Base-by-base conservation (phyloP, 2,888 invertebrate species). In the Polyploca ridens region DNA sequence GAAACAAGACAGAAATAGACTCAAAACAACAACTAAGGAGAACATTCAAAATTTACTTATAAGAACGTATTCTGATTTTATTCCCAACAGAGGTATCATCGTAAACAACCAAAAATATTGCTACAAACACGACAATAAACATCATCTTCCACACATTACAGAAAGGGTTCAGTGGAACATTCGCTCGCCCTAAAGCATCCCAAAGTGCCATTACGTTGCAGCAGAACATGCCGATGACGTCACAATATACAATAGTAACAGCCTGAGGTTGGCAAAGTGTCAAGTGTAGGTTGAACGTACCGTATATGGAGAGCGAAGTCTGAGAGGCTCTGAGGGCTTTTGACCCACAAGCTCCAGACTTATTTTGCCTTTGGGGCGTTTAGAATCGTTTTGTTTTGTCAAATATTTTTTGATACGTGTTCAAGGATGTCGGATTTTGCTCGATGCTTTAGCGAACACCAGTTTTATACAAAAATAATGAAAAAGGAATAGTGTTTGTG, bases 181-280 rank as follows among this genome's bases (percentile, higher is more conserved):
- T 54, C 7, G 16, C 41, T 62, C 62, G 67, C 70, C 60, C 62
- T 68, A 62, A 65, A 60, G 35, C 60, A 5, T 60, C 33, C n/a
- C n/a, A 38, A 14, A 46, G 62, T 46, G 27, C 44, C 62, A 35
- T 38, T 14, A 33, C 33, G 27, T 58, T 33, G 41, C 13, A 58
- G 41, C 44, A 11, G 35, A 58, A 38, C 58, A 58, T 54, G 54
- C 46, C 44, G 62, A 44, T 14, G 10, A 41, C 38, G 71, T 71
- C 44, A 62, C 19, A 46, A 62, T 65, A 62, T 62, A 46, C 46
- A n/a, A 46, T n/a, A 46, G 54, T 54, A 54, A 16, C 54, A 54
- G 19, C 16, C 19, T 46, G n/a, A 33, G 64, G 66, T 69, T 72
- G 74, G 77, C 76, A 72, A 63, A 66, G 69, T 72, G 70, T 75